Percentiles rank a stretch among this genome's conserved stretches.
phyloP scores from a whole-genome alignment of 1,140 invertebrate species.

The Brachionus rotundiformis region DNA sequence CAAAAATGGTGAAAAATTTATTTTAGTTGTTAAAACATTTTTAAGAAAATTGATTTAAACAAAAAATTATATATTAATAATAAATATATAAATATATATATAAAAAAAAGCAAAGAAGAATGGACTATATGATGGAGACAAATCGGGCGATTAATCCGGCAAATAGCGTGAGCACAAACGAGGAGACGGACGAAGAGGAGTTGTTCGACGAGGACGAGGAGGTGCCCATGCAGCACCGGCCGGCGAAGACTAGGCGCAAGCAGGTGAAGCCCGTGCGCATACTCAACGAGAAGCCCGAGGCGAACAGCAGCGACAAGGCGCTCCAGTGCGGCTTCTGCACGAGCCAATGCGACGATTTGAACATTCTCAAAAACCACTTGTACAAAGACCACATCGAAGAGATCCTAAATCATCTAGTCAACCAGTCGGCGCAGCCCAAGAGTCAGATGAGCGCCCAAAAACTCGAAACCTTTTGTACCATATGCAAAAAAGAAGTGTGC shows the following conservation, averaged over 20 bases:
- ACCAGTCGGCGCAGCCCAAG: neutral
- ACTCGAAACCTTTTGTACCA: slow-evolving; percentile 80
- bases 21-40: slow-evolving; percentile 21
- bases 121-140: neutral
- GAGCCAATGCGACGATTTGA: neutral
- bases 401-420: neutral
- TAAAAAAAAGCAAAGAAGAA: neutral
- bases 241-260: neutral
- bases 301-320: neutral
- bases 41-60: slow-evolving; percentile 16
- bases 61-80: neutral
- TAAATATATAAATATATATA: neutral
- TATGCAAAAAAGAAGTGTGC: slow-evolving; percentile 69
- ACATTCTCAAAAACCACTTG: slow-evolving; percentile 28
- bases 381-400: slow-evolving; percentile 51
- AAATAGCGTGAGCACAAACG: neutral
- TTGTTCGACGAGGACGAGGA: slow-evolving; percentile 1
- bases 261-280: slow-evolving; percentile 14
- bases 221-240: neutral
- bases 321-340: slow-evolving; percentile 17
- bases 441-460: neutral
- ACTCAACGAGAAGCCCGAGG: neutral
- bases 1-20: slow-evolving; percentile 8
- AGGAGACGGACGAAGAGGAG: neutral
- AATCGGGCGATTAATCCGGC: neutral